Evolutionary conservation across 2,113 vertebrate species (phyloP).

Genomic region (Chlorodrepanis virens): DNA sequence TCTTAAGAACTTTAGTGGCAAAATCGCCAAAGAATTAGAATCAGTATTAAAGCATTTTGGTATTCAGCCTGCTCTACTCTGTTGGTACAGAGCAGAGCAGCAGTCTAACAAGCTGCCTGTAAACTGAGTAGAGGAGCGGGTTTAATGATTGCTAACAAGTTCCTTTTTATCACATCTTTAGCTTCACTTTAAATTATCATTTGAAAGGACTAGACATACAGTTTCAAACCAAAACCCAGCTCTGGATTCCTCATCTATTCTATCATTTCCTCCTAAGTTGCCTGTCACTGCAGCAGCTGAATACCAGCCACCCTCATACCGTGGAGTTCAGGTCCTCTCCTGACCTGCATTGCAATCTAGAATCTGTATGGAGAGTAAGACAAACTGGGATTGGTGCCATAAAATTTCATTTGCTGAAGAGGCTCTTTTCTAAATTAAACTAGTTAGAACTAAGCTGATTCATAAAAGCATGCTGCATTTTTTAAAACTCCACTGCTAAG

Average conservation of each 20-base stretch:
- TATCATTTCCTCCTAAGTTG: not conserved
- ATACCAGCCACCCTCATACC: not conserved
- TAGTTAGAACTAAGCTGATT: constrained; percentile 6
- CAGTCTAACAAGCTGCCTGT: not conserved
- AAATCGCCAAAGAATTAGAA: not conserved
- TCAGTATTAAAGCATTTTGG: not conserved
- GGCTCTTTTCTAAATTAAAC: constrained; percentile 54
- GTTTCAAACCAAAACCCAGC: constrained; percentile 1
- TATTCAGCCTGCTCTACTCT: not conserved
- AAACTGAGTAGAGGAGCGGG: not conserved
- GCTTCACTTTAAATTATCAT: constrained; percentile 10
- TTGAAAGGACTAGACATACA: constrained; percentile 9
- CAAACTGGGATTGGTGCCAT: not conserved
- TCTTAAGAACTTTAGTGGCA: not conserved
- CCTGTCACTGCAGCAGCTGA: not conserved
- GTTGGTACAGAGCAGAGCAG: not conserved
- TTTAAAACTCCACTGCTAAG: not conserved
- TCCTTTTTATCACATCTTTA: constrained; percentile 10
- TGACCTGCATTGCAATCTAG: not conserved
- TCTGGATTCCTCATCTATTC: not conserved
- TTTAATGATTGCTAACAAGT: constrained; percentile 15
- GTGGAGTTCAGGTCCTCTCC: not conserved
- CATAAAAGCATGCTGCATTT: not conserved
- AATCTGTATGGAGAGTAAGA: not conserved
- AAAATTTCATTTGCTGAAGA: constrained; percentile 33